Evolutionary conservation across 2,888 invertebrate species (phyloP), one percentile per base, ranked within the genome.

Genomic region (Aquatica leii): DNA sequence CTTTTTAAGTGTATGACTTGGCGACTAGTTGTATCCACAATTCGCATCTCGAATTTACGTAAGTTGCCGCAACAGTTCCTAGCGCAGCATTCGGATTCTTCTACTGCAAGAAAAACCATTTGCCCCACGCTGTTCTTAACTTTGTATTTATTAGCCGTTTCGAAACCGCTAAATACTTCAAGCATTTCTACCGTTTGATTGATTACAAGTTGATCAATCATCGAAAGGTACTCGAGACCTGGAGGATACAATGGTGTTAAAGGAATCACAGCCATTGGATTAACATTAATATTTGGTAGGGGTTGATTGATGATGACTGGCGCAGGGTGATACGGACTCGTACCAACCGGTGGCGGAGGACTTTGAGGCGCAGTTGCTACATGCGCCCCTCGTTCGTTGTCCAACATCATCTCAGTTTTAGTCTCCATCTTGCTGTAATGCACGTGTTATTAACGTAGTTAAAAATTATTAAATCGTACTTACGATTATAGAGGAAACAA

Each of bases 121-220:
- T 94, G 91, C 0, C 94, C 93, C 62, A 88, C 78, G 65, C 86
- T 87, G 79, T 94, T 92, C 82, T 90, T 90, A 43, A 96, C 84
- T 41, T 90, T 89, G 80, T 93, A 97, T 81, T 94, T 95, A 78
- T 95, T 96, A 78, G 93, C 91, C 6, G 92, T 92, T 82, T 95
- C 94, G 82, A 92, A 95, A 12, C 94, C 94, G 68, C 89, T 89
- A 68, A 94, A 87, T 87, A 87, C 85, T 85, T 91, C 90, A 67
- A 71, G 48, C 60, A 37, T 53, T 75, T 91, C 91, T 14, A 90
- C 86, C 80, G 90, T 88, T 77, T 92, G 92, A 72, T 90, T 88
- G 62, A 93, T 86, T 66, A 90, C 84, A 54, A 92, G 82, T 71
- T 88, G 87, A 78, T 92, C 91, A 85, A 93, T 86, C 86, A 85